Evolutionary conservation across 2,888 invertebrate species (phyloP), one percentile per base, ranked within the genome.

Genomic region (Rhagium mordax): DNA sequence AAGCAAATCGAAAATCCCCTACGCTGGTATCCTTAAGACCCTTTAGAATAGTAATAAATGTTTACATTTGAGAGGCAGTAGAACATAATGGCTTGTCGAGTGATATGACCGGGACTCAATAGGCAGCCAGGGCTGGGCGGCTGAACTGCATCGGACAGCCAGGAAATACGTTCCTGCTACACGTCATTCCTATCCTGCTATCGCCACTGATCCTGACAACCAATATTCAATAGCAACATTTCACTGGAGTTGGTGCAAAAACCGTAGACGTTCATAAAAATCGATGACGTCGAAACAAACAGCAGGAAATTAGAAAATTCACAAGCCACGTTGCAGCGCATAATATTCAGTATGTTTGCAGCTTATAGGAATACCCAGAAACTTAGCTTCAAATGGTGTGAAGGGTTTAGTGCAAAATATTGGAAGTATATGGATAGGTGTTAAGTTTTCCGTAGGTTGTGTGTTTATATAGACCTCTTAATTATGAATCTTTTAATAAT

Each of bases 91-190:
- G 84, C 81, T 82, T 84, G 83, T 85, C 82, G 82, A 83, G 82
- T 82, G 84, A 85, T 84, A 84, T 83, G 74, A 71, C 60, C 70
- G 68, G 70, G 69, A 60, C 81, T 83, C 81, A 81, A 83, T 83
- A 79, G 81, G 81, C 77, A 75, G 79, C 76, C 41, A 41, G 15
- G 61, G 76, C 70, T 78, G 81, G 78, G 75, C 78, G 64, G 81
- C 78, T 77, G 78, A 79, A 77, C 84, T 86, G 85, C 81, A 83
- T 75, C 82, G 84, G 85, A 86, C 85, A 86, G 85, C 85, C 76
- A 85, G 85, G 85, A 85, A 85, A 85, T 85, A 84, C 83, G 84
- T 81, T 85, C 82, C 81, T 79, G 84, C 83, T 82, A 80, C 79
- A 82, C 81, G 82, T 84, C 83, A 81, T 79, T 81, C 78, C 78